Base-by-base conservation (phyloP, 2,797 vertebrate species). In the Pseudocheirus occidentalis region DNA sequence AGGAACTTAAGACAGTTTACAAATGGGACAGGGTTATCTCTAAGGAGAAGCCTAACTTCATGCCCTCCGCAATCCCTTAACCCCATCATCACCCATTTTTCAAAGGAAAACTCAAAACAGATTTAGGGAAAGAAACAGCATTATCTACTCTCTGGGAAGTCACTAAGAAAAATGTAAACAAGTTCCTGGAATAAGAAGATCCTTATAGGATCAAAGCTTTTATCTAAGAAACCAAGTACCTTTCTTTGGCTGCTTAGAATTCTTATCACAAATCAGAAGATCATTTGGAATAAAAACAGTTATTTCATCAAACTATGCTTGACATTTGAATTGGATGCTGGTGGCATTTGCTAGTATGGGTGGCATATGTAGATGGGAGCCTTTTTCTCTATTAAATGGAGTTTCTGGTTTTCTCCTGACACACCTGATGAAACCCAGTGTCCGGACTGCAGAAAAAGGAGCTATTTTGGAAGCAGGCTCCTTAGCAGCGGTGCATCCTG, bases 61-160 rank as follows among this genome's bases (percentile, higher is more conserved):
- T 9, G 90, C 55, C 92, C 31, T 90, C 24, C 40, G 52, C 56
- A 56, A 13, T 93, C 28, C 11, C 62, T 59, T 92, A 91, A 58
- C 92, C 90, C 92, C 62, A 94, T 87, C 21, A 87, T 87, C 21
- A 87, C 73, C 21, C 73, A 87, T 50, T 87, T 73, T 87, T 87
- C 40, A 18, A 97, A 96, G 46, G 46, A 92, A 96, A 96, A 93
- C 2, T 31, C 0, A 91, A 13, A 55, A 52, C 90, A 97, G 50
- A 73, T 53, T 87, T 46, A 24, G 73, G 40, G 21, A 87, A 87
- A 87, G 21, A 50, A 81, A 81, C 1, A 18, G 9, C 73, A 87
- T 87, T 87, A 50, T 50, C 73, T 27, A 1, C 2, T 46, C 40
- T 87, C 24, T 27, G 40, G 40, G 24, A 87, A 87, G 73, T 5